Base-by-base conservation (phyloP, 1,140 invertebrate species). In the Drosophila bocki region DNA sequence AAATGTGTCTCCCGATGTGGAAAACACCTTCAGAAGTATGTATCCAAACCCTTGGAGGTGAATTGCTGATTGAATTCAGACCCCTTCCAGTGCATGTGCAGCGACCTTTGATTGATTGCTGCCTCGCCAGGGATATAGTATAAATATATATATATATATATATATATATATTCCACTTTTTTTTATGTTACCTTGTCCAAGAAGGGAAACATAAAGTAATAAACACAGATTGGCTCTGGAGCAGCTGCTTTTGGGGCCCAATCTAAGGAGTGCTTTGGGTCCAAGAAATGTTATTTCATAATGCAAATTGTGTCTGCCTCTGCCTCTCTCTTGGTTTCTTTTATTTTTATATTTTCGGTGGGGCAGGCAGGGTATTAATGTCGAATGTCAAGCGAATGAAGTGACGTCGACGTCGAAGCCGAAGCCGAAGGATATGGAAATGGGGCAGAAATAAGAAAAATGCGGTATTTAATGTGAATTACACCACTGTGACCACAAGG, bases 391-490 rank as follows among this genome's bases (percentile, higher is more conserved):
- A 85, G 69, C 70, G 78, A 81, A 70, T 81, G 80, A 84, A 76
- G 75, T 81, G 85, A 78, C 70, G 78, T 81, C 26, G 26, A 29
- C 67, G 78, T 81, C 26, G 26, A 29, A 29, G 26, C 3, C 54
- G 26, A 7, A 13, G 35, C 32, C 51, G 29, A 39, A 56, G 64
- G 50, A 80, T 78, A 88, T 78, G 80, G 84, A 87, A 87, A 83
- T 78, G 60, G 59, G 35, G 58, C 54, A 51, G 65, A 83, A 91
- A 91, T 91, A 91, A 92, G 83, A 91, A 92, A 92, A 92, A 92
- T 91, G 83, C 61, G 81, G 91, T 77, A 91, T 92, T 92, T 92
- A 92, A 92, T 92, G 91, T 90, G 85, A 92, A 92, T 92, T 92
- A 92, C 82, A 92, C 91, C 91, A 86, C 85, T 92, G 91, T 92